phyloP scores from a whole-genome alignment of 2,888 invertebrate genomes.

The Watsonalla binaria region DNA sequence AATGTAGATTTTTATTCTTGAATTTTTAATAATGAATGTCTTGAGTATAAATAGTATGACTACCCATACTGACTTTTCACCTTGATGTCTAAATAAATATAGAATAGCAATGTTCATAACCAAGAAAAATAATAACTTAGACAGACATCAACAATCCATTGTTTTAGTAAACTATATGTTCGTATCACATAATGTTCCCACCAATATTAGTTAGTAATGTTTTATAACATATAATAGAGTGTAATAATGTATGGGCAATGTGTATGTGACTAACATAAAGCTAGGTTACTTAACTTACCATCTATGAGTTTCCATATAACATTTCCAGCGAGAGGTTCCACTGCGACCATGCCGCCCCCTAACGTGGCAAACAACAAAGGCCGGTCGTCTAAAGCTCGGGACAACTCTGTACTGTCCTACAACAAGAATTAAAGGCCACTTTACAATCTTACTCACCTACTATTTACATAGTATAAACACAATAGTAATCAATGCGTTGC shows the following conservation, averaged over 20 bases:
- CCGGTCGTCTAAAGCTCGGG: conserved; percentile 83
- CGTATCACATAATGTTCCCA: too few relatives aligned
- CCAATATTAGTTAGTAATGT: too few relatives aligned
- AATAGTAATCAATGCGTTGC: conserved; percentile 30
- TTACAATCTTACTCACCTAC: conserved; percentile 11
- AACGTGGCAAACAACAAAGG: conserved; percentile 93
- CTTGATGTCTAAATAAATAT: background rate
- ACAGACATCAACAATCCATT: too few relatives aligned
- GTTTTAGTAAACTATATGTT: too few relatives aligned
- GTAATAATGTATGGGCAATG: background rate
- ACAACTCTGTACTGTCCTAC: conserved; percentile 81
- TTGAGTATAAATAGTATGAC: background rate
- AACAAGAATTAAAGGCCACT: conserved; percentile 29
- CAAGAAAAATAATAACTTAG: too few relatives aligned
- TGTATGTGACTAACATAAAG: background rate
- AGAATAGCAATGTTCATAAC: too few relatives aligned
- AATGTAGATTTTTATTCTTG: background rate
- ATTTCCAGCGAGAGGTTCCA: conserved; percentile 90
- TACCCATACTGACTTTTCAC: background rate
- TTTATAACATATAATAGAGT: too few relatives aligned
- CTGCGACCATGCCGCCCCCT: conserved; percentile 94
- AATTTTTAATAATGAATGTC: background rate
- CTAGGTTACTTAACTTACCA: conserved; percentile 74
- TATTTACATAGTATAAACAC: conserved; percentile 8
- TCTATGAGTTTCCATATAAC: conserved; percentile 95